phyloP scores from a whole-genome alignment of 2,888 invertebrate genomes.

The Lasioglossum vierecki region DNA sequence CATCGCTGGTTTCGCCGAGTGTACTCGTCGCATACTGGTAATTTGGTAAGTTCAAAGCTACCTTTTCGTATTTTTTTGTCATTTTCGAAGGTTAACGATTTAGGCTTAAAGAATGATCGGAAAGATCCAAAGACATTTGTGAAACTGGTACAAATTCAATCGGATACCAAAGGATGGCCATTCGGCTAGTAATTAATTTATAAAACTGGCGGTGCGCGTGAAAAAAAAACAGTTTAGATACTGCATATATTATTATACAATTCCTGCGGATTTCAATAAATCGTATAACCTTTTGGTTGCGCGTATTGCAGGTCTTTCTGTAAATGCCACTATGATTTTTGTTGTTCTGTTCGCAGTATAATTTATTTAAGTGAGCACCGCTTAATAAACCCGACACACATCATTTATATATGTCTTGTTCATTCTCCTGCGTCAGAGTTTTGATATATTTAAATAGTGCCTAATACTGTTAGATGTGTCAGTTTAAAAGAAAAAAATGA shows the following conservation, averaged over 20 bases:
- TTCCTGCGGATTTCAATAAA: constrained; percentile 15
- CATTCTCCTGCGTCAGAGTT: constrained; percentile 31
- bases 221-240: constrained; percentile 6
- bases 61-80: not conserved
- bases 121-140: constrained; percentile 13
- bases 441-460: constrained; percentile 4
- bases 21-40: constrained; percentile 25
- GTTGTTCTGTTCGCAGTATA: constrained; percentile 40
- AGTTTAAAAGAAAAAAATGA: constrained; percentile 26
- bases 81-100: constrained; percentile 29
- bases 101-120: not conserved
- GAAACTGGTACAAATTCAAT: constrained; percentile 33
- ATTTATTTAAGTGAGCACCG: constrained; percentile 55
- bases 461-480: constrained; percentile 24
- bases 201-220: not conserved
- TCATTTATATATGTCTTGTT: constrained; percentile 45
- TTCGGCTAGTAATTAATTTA: constrained; percentile 32
- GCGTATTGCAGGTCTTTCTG: constrained; percentile 37
- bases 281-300: constrained; percentile 50
- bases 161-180: constrained; percentile 36
- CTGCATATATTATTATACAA: constrained; percentile 21
- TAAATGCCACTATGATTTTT: constrained; percentile 37
- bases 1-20: not conserved
- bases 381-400: constrained; percentile 54
- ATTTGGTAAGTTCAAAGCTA: constrained; percentile 55